Evolutionary conservation across 2,113 vertebrate species (phyloP).

Genomic region (Tautogolabrus adspersus): DNA sequence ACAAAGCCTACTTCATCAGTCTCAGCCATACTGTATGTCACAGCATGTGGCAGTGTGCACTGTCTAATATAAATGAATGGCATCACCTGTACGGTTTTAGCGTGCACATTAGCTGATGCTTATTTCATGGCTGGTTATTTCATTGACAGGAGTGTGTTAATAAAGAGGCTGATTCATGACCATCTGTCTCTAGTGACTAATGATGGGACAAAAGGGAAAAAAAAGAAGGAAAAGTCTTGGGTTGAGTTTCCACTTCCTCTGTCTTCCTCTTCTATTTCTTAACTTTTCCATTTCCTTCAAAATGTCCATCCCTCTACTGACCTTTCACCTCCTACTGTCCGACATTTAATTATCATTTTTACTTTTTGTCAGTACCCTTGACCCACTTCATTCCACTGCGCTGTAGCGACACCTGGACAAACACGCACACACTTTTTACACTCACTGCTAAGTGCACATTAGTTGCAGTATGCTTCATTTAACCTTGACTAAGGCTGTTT

Average conservation of each 20-base stretch:
- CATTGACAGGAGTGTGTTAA: slow-evolving; percentile 46
- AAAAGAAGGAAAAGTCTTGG: neutral
- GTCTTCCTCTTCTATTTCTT: neutral
- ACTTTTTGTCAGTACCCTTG: slow-evolving; percentile 44
- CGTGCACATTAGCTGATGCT: slow-evolving; percentile 29
- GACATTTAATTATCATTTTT: slow-evolving; percentile 43
- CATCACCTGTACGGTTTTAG: slow-evolving; percentile 33
- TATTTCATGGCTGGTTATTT: slow-evolving; percentile 54
- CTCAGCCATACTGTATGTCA: neutral
- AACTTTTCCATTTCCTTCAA: neutral
- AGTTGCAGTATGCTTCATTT: slow-evolving; percentile 68
- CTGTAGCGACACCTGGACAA: neutral
- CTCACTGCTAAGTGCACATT: slow-evolving; percentile 52
- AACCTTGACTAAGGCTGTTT: slow-evolving; percentile 67
- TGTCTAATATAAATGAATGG: slow-evolving; percentile 13
- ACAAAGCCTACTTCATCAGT: slow-evolving; percentile 1
- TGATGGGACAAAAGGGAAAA: neutral
- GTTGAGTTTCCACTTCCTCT: neutral
- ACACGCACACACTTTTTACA: slow-evolving; percentile 25
- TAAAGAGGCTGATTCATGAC: slow-evolving; percentile 44
- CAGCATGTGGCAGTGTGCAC: too few species aligned
- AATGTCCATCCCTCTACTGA: slow-evolving; percentile 6
- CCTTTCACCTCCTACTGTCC: neutral
- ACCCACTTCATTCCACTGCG: slow-evolving; percentile 17
- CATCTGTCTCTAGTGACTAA: slow-evolving; percentile 17